Evolutionary conservation across 30 jellyfish, hydroid and myxozoan genomes (phyloP).

Genomic region (Rhopilema esculentum): DNA sequence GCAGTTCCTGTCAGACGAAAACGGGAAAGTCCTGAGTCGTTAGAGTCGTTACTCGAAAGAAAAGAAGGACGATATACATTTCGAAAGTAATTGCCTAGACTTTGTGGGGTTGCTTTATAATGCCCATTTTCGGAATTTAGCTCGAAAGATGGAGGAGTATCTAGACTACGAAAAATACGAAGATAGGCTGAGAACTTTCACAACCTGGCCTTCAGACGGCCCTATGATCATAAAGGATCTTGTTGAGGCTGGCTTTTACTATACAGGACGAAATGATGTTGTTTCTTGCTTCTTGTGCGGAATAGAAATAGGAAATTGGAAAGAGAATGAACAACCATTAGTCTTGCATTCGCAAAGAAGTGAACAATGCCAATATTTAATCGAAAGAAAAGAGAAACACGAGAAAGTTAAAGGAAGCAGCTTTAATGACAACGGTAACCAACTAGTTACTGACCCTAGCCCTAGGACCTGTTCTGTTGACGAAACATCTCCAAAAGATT

Average conservation of each 20-base stretch:
- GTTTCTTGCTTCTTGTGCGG: conserved; percentile 87
- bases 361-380: conserved; percentile 48
- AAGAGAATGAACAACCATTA: conserved; percentile 81
- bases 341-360: conserved; percentile 63
- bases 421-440: too few relatives aligned
- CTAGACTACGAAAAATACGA: conserved; percentile 51
- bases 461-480: not conserved
- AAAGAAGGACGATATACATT: too few relatives aligned
- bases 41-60: too few relatives aligned
- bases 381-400: conserved; percentile 25
- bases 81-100: too few relatives aligned
- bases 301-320: conserved; percentile 73
- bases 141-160: not conserved
- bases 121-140: too few relatives aligned
- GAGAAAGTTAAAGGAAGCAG: not conserved
- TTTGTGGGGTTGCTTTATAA: too few relatives aligned
- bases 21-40: too few relatives aligned
- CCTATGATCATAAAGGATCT: conserved; percentile 86
- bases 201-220: conserved; percentile 78
- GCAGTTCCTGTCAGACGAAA: too few relatives aligned
- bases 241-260: conserved; percentile 96
- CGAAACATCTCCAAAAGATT: not conserved
- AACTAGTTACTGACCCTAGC: not conserved
- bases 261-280: conserved; percentile 64
- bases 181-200: conserved; percentile 57